Evolutionary conservation across 2,888 invertebrate genomes (phyloP).

Genomic region (Lasioglossum calceatum): DNA sequence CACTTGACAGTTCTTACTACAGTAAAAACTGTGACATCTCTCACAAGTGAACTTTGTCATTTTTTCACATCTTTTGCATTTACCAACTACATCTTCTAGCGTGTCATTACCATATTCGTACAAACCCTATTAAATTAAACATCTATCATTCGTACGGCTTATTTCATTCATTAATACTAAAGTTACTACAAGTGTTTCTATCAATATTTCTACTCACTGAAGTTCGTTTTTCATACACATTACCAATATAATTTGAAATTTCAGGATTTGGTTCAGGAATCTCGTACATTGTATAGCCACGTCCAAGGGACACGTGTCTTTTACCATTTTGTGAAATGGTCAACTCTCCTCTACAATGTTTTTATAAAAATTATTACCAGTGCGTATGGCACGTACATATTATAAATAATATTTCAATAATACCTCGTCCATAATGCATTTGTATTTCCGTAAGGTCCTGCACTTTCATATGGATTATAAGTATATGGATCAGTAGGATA

Average conservation of each 20-base stretch:
- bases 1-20: constrained; percentile 76
- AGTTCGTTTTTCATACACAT: constrained; percentile 73
- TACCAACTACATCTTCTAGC: constrained; percentile 61
- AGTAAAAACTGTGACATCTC: constrained; percentile 71
- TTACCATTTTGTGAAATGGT: constrained; percentile 75
- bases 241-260: constrained; percentile 61
- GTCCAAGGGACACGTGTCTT: constrained; percentile 78
- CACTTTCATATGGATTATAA: constrained; percentile 74
- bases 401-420: constrained; percentile 1
- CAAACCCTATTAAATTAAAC: constrained; percentile 65
- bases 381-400: neutral
- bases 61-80: constrained; percentile 71
- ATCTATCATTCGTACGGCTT: neutral
- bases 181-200: neutral
- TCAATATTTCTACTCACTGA: constrained; percentile 54
- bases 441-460: constrained; percentile 68
- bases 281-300: constrained; percentile 78
- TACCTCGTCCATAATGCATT: constrained; percentile 80
- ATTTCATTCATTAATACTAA: neutral
- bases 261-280: constrained; percentile 72
- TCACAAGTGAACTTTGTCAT: constrained; percentile 62
- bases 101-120: constrained; percentile 75
- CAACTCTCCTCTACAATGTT: constrained; percentile 71
- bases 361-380: constrained; percentile 5
- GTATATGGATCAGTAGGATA: constrained; percentile 59